These are phyloP conservation scores for Corapipo altera DNA, from an alignment of 2,113 vertebrate species.

Conservation along the genomic window DNA sequence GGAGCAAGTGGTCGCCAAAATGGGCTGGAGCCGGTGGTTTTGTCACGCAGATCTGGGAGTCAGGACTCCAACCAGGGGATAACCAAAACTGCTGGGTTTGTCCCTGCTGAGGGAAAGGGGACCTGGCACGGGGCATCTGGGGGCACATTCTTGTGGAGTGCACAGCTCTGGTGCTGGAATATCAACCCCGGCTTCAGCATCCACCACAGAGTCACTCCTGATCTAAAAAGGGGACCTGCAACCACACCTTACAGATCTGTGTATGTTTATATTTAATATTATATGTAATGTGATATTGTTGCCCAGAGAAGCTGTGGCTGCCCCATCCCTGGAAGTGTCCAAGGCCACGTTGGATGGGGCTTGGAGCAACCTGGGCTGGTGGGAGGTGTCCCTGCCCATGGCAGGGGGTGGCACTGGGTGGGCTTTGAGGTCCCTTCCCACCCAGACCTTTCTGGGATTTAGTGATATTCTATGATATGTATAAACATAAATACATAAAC, in stretches of 20 bases:
- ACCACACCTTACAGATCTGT: too few relatives aligned
- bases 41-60: background rate
- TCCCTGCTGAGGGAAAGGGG: background rate
- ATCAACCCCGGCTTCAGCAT: background rate
- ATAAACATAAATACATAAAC: background rate
- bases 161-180: background rate
- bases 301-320: background rate
- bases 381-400: background rate
- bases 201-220: background rate
- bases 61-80: background rate
- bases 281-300: background rate
- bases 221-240: background rate
- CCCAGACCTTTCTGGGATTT: background rate
- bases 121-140: background rate
- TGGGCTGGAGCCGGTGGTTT: background rate
- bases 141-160: background rate
- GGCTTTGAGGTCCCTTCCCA: background rate
- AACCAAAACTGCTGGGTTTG: background rate
- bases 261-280: background rate
- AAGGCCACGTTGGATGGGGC: fast-evolving
- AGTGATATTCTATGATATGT: background rate
- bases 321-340: background rate
- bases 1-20: background rate
- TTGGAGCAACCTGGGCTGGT: background rate
- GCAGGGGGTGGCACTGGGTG: background rate